Conservation (phyloP, 2,888 invertebrate species). For the Spialia ferax region DNA sequence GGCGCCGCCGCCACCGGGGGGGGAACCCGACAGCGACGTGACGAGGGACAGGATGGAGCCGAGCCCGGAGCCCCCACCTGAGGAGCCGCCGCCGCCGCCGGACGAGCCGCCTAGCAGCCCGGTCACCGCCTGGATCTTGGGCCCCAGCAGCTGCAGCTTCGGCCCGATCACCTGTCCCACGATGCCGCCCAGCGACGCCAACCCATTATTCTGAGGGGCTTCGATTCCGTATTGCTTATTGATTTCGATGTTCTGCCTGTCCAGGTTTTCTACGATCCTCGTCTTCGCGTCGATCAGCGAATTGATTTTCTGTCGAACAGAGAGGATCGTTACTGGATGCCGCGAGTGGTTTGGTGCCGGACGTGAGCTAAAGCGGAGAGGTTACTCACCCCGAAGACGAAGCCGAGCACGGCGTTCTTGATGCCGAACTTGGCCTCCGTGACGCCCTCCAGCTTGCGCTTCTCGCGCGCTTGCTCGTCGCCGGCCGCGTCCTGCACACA, state of each 20-base stretch:
- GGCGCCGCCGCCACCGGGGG: conserved; percentile 74
- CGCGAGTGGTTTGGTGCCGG: neutral
- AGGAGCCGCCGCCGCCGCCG: conserved; percentile 86
- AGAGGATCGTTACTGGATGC: conserved; percentile 33
- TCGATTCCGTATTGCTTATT: conserved; percentile 92
- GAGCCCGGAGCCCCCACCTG: conserved; percentile 62
- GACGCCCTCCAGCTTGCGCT: conserved; percentile 90
- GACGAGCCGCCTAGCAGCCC: conserved; percentile 85
- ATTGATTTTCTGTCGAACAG: conserved; percentile 91
- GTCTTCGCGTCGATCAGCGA: conserved; percentile 93
- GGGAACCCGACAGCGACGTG: conserved; percentile 79
- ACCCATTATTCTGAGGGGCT: conserved; percentile 87
- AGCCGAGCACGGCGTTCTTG: conserved; percentile 93
- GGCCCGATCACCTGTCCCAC: conserved; percentile 90
- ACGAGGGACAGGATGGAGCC: conserved; percentile 80
- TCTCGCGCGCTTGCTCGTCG: conserved; percentile 88
- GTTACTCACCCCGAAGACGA: conserved; percentile 92
- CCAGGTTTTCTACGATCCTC: conserved; percentile 89
- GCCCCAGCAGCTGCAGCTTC: conserved; percentile 89
- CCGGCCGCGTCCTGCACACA: conserved; percentile 76
- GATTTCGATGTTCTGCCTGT: conserved; percentile 91
- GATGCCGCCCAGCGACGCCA: conserved; percentile 87
- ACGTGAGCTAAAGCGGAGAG: neutral
- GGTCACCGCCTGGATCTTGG: conserved; percentile 87
- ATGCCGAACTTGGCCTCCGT: conserved; percentile 89